Evolutionary conservation across 53 echinoderm and acorn worm genomes (phyloP).

Genomic region (Apostichopus leukothele): DNA sequence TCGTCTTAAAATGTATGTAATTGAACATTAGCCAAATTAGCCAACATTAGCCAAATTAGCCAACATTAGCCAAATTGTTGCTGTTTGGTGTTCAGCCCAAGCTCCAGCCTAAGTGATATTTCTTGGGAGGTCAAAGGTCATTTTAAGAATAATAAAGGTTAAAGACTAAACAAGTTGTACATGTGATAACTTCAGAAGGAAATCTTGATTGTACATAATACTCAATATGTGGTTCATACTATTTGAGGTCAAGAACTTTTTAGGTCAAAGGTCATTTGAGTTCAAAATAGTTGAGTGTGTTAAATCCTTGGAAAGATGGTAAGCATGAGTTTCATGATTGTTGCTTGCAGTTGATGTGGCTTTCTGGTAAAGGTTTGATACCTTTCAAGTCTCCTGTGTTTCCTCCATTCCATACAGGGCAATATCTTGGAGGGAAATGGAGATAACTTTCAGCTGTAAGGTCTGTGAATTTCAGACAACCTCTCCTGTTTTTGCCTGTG

Average conservation of each 20-base stretch:
- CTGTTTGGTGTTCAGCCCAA: too few relatives aligned
- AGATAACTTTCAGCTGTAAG: constrained; percentile 18
- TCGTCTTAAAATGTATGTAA: too few relatives aligned
- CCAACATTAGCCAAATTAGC: too few relatives aligned
- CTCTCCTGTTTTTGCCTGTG: constrained; percentile 16
- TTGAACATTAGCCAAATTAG: too few relatives aligned
- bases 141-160: background rate
- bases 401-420: background rate
- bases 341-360: too few relatives aligned
- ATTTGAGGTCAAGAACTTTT: background rate
- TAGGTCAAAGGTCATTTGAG: background rate
- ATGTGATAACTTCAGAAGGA: background rate
- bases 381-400: background rate
- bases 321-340: too few relatives aligned
- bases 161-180: background rate
- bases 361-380: background rate
- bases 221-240: background rate
- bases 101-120: background rate
- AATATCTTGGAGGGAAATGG: constrained; percentile 36
- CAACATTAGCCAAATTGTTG: too few relatives aligned
- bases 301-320: background rate
- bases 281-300: background rate
- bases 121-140: background rate
- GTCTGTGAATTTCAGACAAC: constrained; percentile 6
- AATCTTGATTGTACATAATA: background rate